These are phyloP conservation scores for Scaptomyza polygonia DNA, from an alignment of 2,888 invertebrate species.

Conservation along the genomic window DNA sequence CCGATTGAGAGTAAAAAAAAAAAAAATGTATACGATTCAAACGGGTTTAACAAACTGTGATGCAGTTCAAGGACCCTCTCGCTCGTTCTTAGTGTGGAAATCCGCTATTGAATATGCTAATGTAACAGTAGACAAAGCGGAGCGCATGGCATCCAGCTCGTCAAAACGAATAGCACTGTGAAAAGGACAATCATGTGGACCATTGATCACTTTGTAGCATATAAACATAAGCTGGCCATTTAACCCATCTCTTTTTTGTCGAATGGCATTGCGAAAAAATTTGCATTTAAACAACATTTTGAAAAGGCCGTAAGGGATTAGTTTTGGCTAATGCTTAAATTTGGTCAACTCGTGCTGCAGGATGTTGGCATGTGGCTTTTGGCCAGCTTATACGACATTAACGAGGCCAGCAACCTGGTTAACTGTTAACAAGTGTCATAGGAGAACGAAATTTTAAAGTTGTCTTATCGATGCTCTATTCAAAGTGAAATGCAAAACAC, in stretches of 20 bases:
- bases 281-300: conserved; percentile 21
- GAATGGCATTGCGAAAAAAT: conserved; percentile 23
- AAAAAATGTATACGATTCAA: conserved; percentile 14
- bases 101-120: conserved; percentile 31
- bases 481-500: neutral
- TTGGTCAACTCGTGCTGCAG: conserved; percentile 11
- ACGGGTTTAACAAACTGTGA: conserved; percentile 26
- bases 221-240: conserved; percentile 21
- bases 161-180: neutral
- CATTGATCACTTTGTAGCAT: conserved; percentile 25
- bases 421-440: conserved; percentile 12
- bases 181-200: conserved; percentile 24
- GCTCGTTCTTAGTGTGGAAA: neutral
- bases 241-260: conserved; percentile 1
- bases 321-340: conserved; percentile 4
- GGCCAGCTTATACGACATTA: conserved; percentile 42
- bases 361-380: conserved; percentile 54
- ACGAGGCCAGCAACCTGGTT: conserved; percentile 8
- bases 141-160: conserved; percentile 8
- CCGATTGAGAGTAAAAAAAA: neutral
- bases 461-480: conserved; percentile 4
- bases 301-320: conserved; percentile 2
- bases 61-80: conserved; percentile 42
- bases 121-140: conserved; percentile 14
- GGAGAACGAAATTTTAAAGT: neutral